Base-by-base conservation (phyloP, 2,888 invertebrate species). In the Drosophila rellima region DNA sequence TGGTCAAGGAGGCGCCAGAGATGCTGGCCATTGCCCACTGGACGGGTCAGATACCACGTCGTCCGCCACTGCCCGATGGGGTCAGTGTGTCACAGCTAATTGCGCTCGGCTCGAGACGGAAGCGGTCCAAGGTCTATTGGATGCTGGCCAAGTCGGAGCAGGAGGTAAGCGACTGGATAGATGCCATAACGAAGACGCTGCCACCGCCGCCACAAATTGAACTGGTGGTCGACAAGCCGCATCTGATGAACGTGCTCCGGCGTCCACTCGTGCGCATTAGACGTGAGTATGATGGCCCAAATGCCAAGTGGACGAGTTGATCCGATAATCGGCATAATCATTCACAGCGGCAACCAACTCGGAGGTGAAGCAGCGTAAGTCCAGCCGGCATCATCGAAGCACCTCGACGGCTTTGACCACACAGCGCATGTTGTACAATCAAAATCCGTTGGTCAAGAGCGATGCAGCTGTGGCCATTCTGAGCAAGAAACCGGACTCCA, bases 161-260 rank as follows among this genome's bases (percentile, higher is more conserved):
- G 18, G 96, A 97, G 93, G 95, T 96, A 91, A 96, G 96, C 92
- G 96, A 96, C 80, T 96, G 96, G 96, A 95, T 96, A 94, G 94
- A 95, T 61, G 96, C 96, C 59, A 96, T 96, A 86, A 95, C 95
- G 78, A 96, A 96, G 93, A 96, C 96, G 95, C 92, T 96, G 79
- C 96, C 95, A 55, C 95, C 95, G 2, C 95, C 96, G 4, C 95
- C 95, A 8, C 95, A 95, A 93, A 95, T 95, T 91, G 95, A 95
- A 90, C 93, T 95, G 81, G 95, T 95, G 84, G 95, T 95, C 93
- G 95, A 95, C 51, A 95, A 95, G 93, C 94, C 95, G 1, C 94
- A 95, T 90, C 93, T 95, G 40, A 94, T 94, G 90, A 95, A 94
- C 45, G 94, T 95, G 10, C 93, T 95, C 90, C 94, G 94, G 73